Evolutionary conservation across 2,888 invertebrate species (phyloP), one percentile per base, ranked within the genome.

Genomic region (Polylopha cassiicola): DNA sequence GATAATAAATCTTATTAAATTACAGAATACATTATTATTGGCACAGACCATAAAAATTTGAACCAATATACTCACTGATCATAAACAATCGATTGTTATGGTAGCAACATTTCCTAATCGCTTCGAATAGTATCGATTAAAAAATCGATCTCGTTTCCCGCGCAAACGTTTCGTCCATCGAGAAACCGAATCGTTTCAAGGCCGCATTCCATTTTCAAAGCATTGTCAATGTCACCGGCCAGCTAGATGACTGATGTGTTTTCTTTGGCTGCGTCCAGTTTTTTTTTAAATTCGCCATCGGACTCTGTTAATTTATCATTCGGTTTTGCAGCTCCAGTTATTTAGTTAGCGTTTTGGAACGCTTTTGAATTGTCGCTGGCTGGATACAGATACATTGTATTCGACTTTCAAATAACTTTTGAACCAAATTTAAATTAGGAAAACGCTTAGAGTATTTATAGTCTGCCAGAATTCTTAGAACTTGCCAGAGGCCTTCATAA

Each of bases 211-310:
- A 75, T 69, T 67, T 79, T 73, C 69, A 65, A 77, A 76, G 71
- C 67, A 82, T 79, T 84, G 84, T 82, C 85, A 84, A 84, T 82
- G 84, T 81, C 82, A 65, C 65, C 52, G 59, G 55, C 66, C 55
- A 42, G 33, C 34, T 51, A 56, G 65, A 71, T 59, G 77, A 79
- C 70, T 69, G 70, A 78, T 75, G 58, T 65, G 67, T 75, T 69
- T 65, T 68, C 64, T 61, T 68, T 66, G 66, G 66, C 64, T 55
- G 43, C 55, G 52, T 48, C 51, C 29, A 37, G 33, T 36, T 30
- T 41, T 39, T 39, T 36, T 20, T 32, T 23, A 8, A 10, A 5
- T 6, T 13, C 22, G 8, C 22, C 8, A 9, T 1, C n/a, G n/a
- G n/a, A 3, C n/a, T 13, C 14, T 7, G 3, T 32, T 16, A 14